Evolutionary conservation across 2,113 vertebrate species (phyloP), one percentile per base, ranked within the genome.

Genomic region (Chaetodon trifascialis): DNA sequence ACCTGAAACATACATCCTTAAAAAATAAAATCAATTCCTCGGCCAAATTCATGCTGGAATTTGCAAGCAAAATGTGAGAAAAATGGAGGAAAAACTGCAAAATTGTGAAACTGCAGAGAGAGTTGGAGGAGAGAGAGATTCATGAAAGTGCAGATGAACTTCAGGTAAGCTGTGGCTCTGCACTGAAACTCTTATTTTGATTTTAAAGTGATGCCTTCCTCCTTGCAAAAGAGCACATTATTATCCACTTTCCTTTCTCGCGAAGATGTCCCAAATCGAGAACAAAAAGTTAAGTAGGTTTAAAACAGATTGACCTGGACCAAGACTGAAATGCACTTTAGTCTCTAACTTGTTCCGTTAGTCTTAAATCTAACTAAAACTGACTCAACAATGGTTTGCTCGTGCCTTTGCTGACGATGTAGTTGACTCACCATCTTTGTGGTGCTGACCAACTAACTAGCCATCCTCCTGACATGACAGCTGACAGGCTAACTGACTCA

Each of bases 401-500:
- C 51, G 30, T 38, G 42, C 42, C 42, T 44, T 11, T 44, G 11
- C 7, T 44, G 66, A 62, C 59, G 38, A 16, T 60, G 17, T 59
- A 42, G 21, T 23, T 68, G 59, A 79, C 74, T 87, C 70, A 82
- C 76, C 2, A 11, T 68, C 58, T 72, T 51, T 11, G 75, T 38
- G 72, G 77, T 25, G 73, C 49, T 71, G 78, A 87, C 75, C 79
- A 73, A 44, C 67, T 76, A 76, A 76, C 74, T 49, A 40, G 71
- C 66, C 74, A 55, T 52, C 40, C 54, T 42, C 44, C 23, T 72
- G 58, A 76, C 44, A 40, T 87, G 79, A 85, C 82, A 80, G 56
- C 80, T 85, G 71, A 65, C 86, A 66, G 34, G 11, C 46, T 66
- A 71, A 73, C 85, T 77, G 74, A 74, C 38, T 70, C 60, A 73